Evolutionary conservation across 2,113 vertebrate genomes (phyloP), one percentile per base, ranked within the genome.

Genomic region (Collichthys lucidus): DNA sequence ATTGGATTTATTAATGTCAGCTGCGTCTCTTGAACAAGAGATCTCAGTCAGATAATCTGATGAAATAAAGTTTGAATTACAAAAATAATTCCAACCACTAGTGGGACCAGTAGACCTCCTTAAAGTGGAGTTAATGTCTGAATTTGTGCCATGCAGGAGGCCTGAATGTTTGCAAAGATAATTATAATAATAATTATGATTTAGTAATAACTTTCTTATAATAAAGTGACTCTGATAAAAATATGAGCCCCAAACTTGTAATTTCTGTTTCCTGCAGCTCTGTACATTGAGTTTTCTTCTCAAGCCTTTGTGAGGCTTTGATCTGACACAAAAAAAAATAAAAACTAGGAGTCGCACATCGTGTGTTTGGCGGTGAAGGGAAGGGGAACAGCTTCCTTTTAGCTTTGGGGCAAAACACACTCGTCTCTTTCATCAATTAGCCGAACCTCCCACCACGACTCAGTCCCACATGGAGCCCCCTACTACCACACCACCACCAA

Each of bases 401-500:
- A 61, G 87, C 86, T 93, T 80, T 84, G 90, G 82, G 86, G 90
- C 74, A 77, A 87, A 84, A 91, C 76, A 69, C 46, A 73, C 80
- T 63, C 90, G 74, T 90, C 90, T 91, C 87, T 91, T 91, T 90
- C 88, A 91, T 88, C 92, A 86, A 80, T 89, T 77, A 83, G 60
- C 60, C 69, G n/a, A n/a, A 91, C 90, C 91, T 92, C 89, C 92
- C 93, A 94, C 90, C 91, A 86, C 60, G 89, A 88, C 80, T 55
- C 82, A 64, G 73, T 57, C 85, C 68, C 88, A 78, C 80, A 83
- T 78, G 64, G 46, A 86, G 85, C 35, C 35, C 35, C 35, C 35
- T 70, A 8, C 35, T 8, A 40, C n/a, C n/a, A 62, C 65, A 35
- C 44, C 17, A 20, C 63, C 40, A 20, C 60, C n/a, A n/a, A n/a